A percentile compares a stretch with the other conserved stretches of the same genome.
phyloP scores from a whole-genome alignment of 2,888 invertebrate species.

The Drosophila birchii region DNA sequence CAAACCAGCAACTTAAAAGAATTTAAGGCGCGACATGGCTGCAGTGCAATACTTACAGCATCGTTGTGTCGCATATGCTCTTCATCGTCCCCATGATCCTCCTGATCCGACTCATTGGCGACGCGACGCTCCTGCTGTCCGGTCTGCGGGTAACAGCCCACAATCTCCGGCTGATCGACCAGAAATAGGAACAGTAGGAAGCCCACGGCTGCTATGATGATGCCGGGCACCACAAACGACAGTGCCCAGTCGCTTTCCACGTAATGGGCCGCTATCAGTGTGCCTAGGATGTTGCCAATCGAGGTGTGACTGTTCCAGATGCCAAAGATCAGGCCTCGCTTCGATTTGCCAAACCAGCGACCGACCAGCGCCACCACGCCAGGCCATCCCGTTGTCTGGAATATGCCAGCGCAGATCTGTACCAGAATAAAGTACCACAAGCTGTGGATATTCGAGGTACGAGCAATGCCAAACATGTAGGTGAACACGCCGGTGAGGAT shows the following conservation, averaged over 20 bases:
- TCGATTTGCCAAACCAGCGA: slow-evolving; percentile 98
- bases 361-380: slow-evolving; percentile 96
- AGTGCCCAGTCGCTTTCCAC: slow-evolving; percentile 95
- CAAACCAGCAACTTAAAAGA: slow-evolving; percentile 1
- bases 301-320: slow-evolving; percentile 99
- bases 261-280: slow-evolving; percentile 94
- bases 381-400: slow-evolving; percentile 97
- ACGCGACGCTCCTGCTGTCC: slow-evolving; percentile 62
- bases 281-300: slow-evolving; percentile 96
- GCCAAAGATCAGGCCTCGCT: slow-evolving; percentile 96
- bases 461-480: slow-evolving; percentile 95
- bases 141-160: slow-evolving; percentile 85
- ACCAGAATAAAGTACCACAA: slow-evolving; percentile 92
- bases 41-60: slow-evolving; percentile 50
- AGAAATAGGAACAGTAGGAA: slow-evolving; percentile 92
- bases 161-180: slow-evolving; percentile 92
- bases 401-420: slow-evolving; percentile 94
- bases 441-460: slow-evolving; percentile 91
- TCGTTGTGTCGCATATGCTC: slow-evolving; percentile 55
- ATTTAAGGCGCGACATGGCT: neutral
- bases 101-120: slow-evolving; percentile 82
- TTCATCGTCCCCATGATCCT: slow-evolving; percentile 77
- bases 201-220: slow-evolving; percentile 90
- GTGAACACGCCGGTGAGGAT: slow-evolving; percentile 93
- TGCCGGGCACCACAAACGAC: slow-evolving; percentile 96